Percentiles rank a stretch among this genome's conserved stretches.
These are phyloP conservation scores for Amphipoea lucens DNA, from an alignment of 2,888 invertebrate genomes.

Conservation along the genomic window DNA sequence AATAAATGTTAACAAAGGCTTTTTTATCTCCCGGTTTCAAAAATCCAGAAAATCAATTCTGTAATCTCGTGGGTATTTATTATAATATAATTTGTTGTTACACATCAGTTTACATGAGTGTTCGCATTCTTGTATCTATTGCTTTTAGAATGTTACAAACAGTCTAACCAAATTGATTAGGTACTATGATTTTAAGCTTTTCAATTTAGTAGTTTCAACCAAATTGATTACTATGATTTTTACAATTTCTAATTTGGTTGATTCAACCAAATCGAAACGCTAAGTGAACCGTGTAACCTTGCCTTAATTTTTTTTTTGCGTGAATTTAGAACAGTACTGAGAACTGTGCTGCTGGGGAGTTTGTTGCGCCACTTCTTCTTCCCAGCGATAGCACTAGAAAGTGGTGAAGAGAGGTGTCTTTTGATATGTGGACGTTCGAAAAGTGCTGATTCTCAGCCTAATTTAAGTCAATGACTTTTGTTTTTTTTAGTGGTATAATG, in stretches of 20 bases:
- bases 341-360: background rate
- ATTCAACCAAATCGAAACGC: background rate
- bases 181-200: background rate
- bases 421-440: no score
- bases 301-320: background rate
- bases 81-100: background rate
- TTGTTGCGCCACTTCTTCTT: no score
- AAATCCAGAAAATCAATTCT: background rate
- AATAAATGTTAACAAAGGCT: background rate
- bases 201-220: background rate
- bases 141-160: background rate
- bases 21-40: background rate
- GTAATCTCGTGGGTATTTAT: background rate
- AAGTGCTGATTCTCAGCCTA: no score
- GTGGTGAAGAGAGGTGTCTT: no score
- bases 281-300: background rate
- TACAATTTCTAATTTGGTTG: background rate
- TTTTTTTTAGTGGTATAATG: background rate
- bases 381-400: no score
- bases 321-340: background rate
- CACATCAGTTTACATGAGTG: background rate
- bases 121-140: background rate
- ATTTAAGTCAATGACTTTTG: no score
- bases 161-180: background rate
- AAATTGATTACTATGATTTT: background rate